Conservation (phyloP, 2,888 invertebrate genomes). For the Orthosia incerta region DNA sequence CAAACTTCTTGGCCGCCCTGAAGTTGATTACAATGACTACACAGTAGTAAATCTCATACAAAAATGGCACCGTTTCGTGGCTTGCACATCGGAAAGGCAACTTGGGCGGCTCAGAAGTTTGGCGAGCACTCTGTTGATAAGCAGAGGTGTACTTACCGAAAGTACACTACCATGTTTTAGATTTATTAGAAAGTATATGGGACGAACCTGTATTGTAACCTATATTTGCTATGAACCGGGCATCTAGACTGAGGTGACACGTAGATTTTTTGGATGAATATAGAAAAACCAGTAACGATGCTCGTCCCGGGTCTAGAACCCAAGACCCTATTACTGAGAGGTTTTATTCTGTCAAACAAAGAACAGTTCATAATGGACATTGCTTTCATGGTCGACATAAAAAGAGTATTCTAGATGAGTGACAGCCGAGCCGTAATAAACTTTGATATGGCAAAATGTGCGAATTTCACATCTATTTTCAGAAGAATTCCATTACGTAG, state of each 20-base stretch:
- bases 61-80: too few species aligned
- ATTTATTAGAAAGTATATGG: too few species aligned
- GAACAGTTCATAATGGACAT: too few species aligned
- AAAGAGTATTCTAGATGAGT: not conserved
- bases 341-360: too few species aligned
- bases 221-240: not conserved
- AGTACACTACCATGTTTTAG: not conserved
- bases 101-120: too few species aligned
- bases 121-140: too few species aligned
- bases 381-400: too few species aligned
- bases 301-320: not conserved
- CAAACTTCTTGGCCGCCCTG: too few species aligned
- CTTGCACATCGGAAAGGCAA: too few species aligned
- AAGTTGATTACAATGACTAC: too few species aligned
- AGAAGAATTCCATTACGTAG: slow-evolving; percentile 7
- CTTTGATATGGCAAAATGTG: not conserved
- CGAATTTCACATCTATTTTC: not conserved
- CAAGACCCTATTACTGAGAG: not conserved
- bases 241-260: not conserved
- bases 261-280: not conserved
- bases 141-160: not conserved
- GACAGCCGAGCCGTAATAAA: not conserved
- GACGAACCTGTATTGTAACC: not conserved
- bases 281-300: not conserved
- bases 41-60: too few species aligned